Base-by-base conservation (phyloP, 2,888 invertebrate species). In the Pomacea canaliculata region DNA sequence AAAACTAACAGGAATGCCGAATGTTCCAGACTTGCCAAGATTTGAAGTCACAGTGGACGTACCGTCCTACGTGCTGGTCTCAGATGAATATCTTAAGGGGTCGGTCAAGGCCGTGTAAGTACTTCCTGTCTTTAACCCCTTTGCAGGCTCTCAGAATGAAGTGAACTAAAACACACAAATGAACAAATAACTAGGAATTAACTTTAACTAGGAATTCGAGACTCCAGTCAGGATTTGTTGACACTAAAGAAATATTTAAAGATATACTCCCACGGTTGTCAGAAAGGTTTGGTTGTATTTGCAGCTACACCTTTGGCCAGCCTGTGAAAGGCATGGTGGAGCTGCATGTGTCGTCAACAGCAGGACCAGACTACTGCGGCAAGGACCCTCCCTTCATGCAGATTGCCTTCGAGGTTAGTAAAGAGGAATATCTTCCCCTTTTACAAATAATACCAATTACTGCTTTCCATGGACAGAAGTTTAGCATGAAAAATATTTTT, bases 21-120 rank as follows among this genome's bases (percentile, higher is more conserved):
- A 37, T 70, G 63, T 83, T 86, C 13, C 83, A 90, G 95, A 98
- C 75, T 91, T 97, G 83, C 99, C 99, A 0, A 97, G 97, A 89
- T 99, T 97, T 91, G 94, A 97, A 87, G 95, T 98, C 78, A 93
- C 93, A 56, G 94, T 98, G 79, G 94, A 95, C 81, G 93, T 96
- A 62, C 95, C 96, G 0, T 93, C 95, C 74, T 96, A 96, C 90
- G 93, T 95, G 9, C 94, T 96, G 1, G 95, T 96, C 89, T 94
- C 94, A 81, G 96, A 96, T 75, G 94, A 94, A 70, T 93, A 94
- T 80, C 93, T 98, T 71, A 93, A 93, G 23, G 95, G 95, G 37
- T 94, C 95, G 23, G 93, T 98, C 7, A 94, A 94, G 74, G 95
- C 97, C 46, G 95, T 94, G 95, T 97, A 93, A 93, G 87, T 84